Base-by-base conservation (phyloP, 2,797 vertebrate species). In the Enteromius unitaeniatus region DNA sequence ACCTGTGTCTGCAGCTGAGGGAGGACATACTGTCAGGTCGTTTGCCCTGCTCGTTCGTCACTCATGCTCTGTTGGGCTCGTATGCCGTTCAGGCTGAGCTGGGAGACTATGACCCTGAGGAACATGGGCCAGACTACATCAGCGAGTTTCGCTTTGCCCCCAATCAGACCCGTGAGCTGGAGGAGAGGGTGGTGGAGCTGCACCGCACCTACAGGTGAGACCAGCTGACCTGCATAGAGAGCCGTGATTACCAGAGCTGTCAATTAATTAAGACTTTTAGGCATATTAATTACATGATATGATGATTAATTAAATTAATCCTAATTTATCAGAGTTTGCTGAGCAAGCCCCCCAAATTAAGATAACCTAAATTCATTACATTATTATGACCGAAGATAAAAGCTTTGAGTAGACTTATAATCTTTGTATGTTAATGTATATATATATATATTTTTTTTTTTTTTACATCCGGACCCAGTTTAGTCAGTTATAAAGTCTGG, bases 31-130 rank as follows among this genome's bases (percentile, higher is more conserved):
- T 98, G 91, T 98, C 97, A 0, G 97, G 98, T 5, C 96, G 97
- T 1, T 94, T 99, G 86, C 98, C 98, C 8, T 99, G 98, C 91
- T 99, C 98, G 31, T 99, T 99, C 0, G 98, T 99, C 92, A 99
- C 98, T 0, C 98, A 99, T 0, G 98, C 98, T 64, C 95, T 99
- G 75, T 93, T 99, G 92, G 98, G 98, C 85, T 99, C 98, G 83
- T 99, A 99, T 1, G 97, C 97, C 0, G 96, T 99, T 68, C 98
- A 99, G 92, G 98, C 98, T 0, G 98, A 99, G 87, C 91, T 99
- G 80, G 98, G 98, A 0, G 98, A 99, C 92, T 97, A 96, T 0
- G 98, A 99, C 47, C 90, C 94, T 0, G 98, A 99, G 80, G 98
- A 99, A 23, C 96, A 99, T 0, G 93, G 97, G 51, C 95, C 96